Base-by-base conservation (phyloP, 2,113 vertebrate species). In the Delphinus delphis region DNA sequence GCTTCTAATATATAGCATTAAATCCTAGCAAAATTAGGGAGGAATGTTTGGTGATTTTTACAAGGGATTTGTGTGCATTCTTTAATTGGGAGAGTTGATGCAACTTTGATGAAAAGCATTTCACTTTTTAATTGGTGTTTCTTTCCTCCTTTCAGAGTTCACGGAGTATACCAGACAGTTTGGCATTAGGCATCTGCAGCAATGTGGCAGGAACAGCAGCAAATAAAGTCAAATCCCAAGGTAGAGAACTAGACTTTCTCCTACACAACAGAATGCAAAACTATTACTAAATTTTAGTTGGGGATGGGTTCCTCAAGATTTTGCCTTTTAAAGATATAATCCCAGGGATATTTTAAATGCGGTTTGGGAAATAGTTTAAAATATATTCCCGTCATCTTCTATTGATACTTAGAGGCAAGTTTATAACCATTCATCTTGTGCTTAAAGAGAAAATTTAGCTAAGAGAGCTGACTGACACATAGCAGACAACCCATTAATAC, bases 11-110 rank as follows among this genome's bases (percentile, higher is more conserved):
- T 55, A 93, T 0, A 10, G 63, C 74, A 97, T 97, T 96, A 92
- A 95, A 96, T 93, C 18, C 86, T 98, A 93, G 68, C 85, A 97
- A 98, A 97, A 94, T 73, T 91, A 97, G 96, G 62, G 67, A 97
- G 62, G 84, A 84, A 38, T 14, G 0, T 93, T 97, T 77, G 10
- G 71, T 96, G 89, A 63, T 1, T 88, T 15, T 18, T 97, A 90
- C 60, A 96, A 95, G 36, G 10, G 58, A 83, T 86, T 80, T 88
- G 68, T 92, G 89, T 97, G 44, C 63, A 47, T 90, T 33, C 50
- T 97, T 58, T 97, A 95, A 23, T 71, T 71, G 90, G 31, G 5
- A 88, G 25, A 90, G 13, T 55, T 97, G 65, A 88, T 93, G 60
- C 1, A 65, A 38, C 28, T 96, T 95, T 77, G 93, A 97, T 33